Evolutionary conservation across 1,140 invertebrate genomes (phyloP).

Genomic region (Oreohelix idahoensis): DNA sequence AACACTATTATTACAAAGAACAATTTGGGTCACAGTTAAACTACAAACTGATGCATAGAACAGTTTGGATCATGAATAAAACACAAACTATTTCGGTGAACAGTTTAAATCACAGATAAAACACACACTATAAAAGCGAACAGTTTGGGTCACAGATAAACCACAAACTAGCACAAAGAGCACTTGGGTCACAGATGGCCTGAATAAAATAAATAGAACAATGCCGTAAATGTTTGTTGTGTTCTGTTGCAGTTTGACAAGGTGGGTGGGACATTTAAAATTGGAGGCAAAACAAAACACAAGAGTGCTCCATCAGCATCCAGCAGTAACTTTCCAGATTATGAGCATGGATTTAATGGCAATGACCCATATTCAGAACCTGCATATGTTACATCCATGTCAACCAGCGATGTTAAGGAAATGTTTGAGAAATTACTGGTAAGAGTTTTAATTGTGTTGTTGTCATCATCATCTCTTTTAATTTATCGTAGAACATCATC

Average conservation of each 20-base stretch:
- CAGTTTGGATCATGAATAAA: no score
- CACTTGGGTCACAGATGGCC: not conserved
- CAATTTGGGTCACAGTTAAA: no score
- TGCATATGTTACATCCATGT: conserved; percentile 72
- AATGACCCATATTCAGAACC: conserved; percentile 35
- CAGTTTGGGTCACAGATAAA: no score
- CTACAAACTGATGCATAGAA: not conserved
- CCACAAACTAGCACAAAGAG: not conserved
- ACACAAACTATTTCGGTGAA: no score
- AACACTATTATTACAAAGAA: no score
- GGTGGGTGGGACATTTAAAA: conserved; percentile 44
- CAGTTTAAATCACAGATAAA: no score
- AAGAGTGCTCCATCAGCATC: conserved; percentile 39
- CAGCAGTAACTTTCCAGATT: conserved; percentile 37
- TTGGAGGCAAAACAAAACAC: conserved; percentile 48
- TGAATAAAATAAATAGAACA: no score
- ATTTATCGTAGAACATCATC: no score
- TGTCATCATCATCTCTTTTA: not conserved
- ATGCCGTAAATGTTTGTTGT: not conserved
- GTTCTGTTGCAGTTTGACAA: conserved; percentile 51
- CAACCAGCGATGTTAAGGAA: conserved; percentile 82
- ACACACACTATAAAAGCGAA: no score
- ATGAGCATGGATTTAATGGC: conserved; percentile 47
- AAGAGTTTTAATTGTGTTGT: conserved; percentile 56
- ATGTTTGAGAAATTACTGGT: conserved; percentile 89